Conservation (phyloP, 2,113 vertebrate genomes). For the Tricholaema leucomelas region DNA sequence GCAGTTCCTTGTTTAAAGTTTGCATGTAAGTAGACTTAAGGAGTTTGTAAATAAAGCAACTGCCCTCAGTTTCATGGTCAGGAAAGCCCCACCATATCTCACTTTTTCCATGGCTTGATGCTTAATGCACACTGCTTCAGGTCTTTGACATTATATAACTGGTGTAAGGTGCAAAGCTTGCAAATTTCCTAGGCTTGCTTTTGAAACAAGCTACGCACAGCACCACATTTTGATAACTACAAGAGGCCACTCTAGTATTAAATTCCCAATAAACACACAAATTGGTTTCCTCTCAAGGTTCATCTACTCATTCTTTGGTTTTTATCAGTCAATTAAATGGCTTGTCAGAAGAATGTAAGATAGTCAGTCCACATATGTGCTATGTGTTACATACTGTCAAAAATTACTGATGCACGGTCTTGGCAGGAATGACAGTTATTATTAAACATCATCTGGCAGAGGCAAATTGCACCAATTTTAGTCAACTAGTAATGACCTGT, state of each 20-base stretch:
- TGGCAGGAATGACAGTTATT: constrained; percentile 31
- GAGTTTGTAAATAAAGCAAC: background rate
- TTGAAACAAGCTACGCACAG: background rate
- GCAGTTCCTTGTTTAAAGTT: background rate
- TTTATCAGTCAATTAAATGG: constrained; percentile 45
- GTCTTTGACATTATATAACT: background rate
- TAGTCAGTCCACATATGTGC: background rate
- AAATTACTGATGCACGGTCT: background rate
- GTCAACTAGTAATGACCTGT: constrained; percentile 41
- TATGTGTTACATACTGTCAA: background rate
- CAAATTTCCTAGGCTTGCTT: background rate
- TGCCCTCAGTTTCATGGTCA: background rate
- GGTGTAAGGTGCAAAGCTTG: background rate
- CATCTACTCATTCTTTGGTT: background rate
- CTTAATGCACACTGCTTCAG: background rate
- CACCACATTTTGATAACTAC: background rate
- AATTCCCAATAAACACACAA: background rate
- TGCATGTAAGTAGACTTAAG: background rate
- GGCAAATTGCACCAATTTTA: constrained; percentile 38
- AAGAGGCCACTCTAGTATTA: background rate
- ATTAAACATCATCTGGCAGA: constrained; percentile 58
- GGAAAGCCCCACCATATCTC: background rate
- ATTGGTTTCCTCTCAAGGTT: background rate
- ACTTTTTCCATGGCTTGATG: background rate
- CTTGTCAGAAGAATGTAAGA: background rate